Conservation (phyloP, 2,797 vertebrate species). For the Bovichtus variegatus region DNA sequence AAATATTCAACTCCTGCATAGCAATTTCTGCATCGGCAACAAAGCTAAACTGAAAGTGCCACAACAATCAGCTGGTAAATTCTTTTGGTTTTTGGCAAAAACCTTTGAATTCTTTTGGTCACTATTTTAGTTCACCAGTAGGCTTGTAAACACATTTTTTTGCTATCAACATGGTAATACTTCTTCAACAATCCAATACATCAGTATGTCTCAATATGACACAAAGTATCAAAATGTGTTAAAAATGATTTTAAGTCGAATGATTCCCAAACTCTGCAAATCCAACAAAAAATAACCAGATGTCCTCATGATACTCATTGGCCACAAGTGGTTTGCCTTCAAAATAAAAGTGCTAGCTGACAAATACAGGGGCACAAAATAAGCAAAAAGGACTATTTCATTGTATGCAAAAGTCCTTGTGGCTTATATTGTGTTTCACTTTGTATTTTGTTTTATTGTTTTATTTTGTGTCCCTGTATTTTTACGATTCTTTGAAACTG, state of each 20-base stretch:
- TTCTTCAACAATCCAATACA: background rate
- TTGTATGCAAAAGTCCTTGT: too few relatives aligned
- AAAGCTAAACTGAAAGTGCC: background rate
- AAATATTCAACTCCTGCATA: background rate
- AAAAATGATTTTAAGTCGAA: background rate
- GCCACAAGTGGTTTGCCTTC: slow-evolving; percentile 2
- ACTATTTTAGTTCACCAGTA: slow-evolving; percentile 3
- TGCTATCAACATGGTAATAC: background rate
- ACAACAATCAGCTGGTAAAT: background rate
- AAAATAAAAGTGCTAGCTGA: background rate
- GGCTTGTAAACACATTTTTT: background rate
- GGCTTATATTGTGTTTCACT: too few relatives aligned
- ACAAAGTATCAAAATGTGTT: background rate
- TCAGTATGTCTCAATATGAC: background rate
- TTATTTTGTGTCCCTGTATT: too few relatives aligned
- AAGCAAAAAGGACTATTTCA: background rate
- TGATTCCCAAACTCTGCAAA: background rate
- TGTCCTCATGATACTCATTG: background rate
- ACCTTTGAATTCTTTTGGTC: background rate
- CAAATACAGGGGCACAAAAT: slow-evolving; percentile 10
- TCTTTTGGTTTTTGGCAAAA: background rate
- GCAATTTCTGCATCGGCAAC: background rate
- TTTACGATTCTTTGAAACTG: too few relatives aligned
- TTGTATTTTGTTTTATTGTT: background rate
- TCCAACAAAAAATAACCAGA: background rate